Conservation (phyloP, 2,113 vertebrate species). For the Ciconia boyciana region DNA sequence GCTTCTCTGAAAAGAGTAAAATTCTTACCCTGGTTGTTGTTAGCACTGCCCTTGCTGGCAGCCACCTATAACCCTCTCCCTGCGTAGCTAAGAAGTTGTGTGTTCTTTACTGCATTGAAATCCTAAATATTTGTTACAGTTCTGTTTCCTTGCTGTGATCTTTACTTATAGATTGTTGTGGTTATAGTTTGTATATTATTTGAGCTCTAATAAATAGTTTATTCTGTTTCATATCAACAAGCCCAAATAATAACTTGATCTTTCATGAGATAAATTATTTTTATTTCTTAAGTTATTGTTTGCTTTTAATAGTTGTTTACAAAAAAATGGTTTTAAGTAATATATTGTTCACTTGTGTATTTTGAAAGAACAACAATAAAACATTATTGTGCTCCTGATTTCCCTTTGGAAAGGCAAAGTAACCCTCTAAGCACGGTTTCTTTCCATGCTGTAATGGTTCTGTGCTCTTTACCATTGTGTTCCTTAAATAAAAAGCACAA, state of each 20-base stretch:
- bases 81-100: neutral
- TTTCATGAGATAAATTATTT: neutral
- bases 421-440: neutral
- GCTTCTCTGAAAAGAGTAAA: neutral
- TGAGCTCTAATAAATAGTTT: neutral
- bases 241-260: neutral
- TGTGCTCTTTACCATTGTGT: constrained; percentile 30
- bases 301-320: constrained; percentile 25
- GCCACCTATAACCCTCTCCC: neutral
- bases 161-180: neutral
- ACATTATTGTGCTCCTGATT: constrained; percentile 12
- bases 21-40: neutral
- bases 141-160: neutral
- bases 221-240: neutral
- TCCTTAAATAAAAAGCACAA: constrained; percentile 58
- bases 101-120: neutral
- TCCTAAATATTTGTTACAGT: neutral
- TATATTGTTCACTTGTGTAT: constrained; percentile 6
- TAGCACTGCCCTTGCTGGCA: neutral
- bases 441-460: neutral
- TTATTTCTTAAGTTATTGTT: constrained; percentile 29
- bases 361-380: constrained; percentile 29
- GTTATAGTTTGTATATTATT: constrained; percentile 24
- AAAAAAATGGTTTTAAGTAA: neutral
- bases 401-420: constrained; percentile 42